Percentiles rank a stretch among this genome's conserved stretches.
These are phyloP conservation scores for Colistium nudipinnis DNA, from an alignment of 2,113 vertebrate genomes.

Conservation along the genomic window DNA sequence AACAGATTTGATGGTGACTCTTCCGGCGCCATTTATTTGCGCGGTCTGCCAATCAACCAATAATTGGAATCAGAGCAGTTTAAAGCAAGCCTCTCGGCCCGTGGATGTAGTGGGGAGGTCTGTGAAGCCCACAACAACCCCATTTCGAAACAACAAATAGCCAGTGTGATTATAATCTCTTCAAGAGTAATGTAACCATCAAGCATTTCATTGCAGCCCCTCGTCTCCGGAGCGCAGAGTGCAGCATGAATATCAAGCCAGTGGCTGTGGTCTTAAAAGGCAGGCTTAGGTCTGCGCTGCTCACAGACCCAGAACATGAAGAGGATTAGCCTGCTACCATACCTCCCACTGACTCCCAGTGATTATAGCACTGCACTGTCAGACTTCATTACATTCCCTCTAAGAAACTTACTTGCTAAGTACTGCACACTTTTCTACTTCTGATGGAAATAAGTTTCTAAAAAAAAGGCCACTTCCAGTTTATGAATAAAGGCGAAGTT, in stretches of 20 bases:
- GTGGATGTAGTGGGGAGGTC: conserved; percentile 11
- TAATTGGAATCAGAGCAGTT: conserved; percentile 21
- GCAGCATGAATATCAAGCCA: conserved; percentile 67
- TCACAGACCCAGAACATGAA: conserved; percentile 78
- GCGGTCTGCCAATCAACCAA: conserved; percentile 8
- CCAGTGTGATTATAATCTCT: conserved; percentile 63
- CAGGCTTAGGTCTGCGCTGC: conserved; percentile 73
- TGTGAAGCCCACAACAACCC: conserved; percentile 44
- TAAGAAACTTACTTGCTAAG: conserved; percentile 72
- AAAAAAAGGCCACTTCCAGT: conserved; percentile 22
- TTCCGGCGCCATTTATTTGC: conserved; percentile 19
- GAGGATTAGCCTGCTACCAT: conserved; percentile 73
- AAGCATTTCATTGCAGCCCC: conserved; percentile 55
- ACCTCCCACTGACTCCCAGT: conserved; percentile 75
- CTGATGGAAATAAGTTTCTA: conserved; percentile 50
- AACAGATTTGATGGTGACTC: conserved; percentile 14
- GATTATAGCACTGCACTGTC: conserved; percentile 73
- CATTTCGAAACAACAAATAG: conserved; percentile 56
- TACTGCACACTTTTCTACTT: conserved; percentile 70
- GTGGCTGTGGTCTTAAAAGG: conserved; percentile 72
- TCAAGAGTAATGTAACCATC: conserved; percentile 60
- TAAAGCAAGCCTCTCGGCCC: conserved; percentile 19
- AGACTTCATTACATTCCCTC: conserved; percentile 75
- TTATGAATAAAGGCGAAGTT: neutral
- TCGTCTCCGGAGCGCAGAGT: conserved; percentile 59